Evolutionary conservation across 2,797 vertebrate species (phyloP).

Genomic region (Eulemur albifrons): DNA sequence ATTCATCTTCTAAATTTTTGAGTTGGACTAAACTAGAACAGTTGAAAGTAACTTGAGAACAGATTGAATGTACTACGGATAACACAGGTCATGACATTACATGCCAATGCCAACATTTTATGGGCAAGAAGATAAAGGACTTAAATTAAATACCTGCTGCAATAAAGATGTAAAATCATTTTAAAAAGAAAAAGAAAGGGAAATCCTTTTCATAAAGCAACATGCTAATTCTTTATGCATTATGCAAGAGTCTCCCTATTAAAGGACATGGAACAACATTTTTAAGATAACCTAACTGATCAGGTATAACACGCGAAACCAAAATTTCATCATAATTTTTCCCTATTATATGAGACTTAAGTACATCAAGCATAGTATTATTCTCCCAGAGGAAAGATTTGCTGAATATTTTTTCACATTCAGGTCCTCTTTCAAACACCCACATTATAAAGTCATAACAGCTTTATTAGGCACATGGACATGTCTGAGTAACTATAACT

Average conservation of each 20-base stretch:
- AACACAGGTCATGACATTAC: neutral
- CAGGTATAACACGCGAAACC: neutral
- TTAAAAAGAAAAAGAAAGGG: neutral
- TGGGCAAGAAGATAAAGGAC: constrained; percentile 11
- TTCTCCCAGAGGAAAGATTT: constrained; percentile 4
- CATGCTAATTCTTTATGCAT: neutral
- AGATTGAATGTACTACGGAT: neutral
- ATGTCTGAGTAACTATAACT: constrained; percentile 25
- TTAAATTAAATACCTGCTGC: constrained; percentile 34
- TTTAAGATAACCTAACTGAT: constrained; percentile 17
- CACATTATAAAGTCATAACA: constrained; percentile 24
- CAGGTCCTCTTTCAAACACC: neutral
- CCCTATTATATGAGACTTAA: neutral
- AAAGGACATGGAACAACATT: constrained; percentile 34
- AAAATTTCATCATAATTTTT: constrained; percentile 31
- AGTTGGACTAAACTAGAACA: neutral
- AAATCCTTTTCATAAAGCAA: neutral
- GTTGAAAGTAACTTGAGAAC: constrained; percentile 36
- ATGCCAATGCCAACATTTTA: neutral
- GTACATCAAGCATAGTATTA: neutral
- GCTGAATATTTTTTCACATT: constrained; percentile 8
- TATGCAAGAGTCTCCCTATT: neutral
- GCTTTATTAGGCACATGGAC: neutral
- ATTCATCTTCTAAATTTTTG: neutral
- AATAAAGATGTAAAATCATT: neutral